phyloP scores from a whole-genome alignment of 2,888 invertebrate species.

The Fragum whitleyi region DNA sequence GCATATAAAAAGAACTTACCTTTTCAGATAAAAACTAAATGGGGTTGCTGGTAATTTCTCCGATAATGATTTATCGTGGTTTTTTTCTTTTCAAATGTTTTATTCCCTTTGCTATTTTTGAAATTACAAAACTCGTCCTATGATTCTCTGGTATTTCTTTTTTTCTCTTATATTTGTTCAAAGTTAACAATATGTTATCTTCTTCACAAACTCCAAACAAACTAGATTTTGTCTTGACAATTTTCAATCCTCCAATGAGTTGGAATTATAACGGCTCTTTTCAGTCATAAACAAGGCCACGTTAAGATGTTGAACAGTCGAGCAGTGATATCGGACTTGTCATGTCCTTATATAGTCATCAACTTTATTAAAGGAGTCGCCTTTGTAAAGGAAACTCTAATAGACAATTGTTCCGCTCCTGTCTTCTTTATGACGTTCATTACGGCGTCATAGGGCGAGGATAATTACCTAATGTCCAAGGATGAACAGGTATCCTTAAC shows the following conservation, averaged over 20 bases:
- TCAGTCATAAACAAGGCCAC: neutral
- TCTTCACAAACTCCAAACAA: neutral
- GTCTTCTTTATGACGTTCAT: constrained; percentile 10
- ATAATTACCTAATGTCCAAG: constrained; percentile 4
- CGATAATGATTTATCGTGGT: too few species aligned
- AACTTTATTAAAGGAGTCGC: constrained; percentile 9
- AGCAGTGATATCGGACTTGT: constrained; percentile 1
- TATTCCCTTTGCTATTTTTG: too few species aligned
- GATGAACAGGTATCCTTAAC: neutral
- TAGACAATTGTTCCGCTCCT: constrained; percentile 3
- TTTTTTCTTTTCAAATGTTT: too few species aligned
- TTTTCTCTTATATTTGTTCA: too few species aligned
- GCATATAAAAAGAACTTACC: too few species aligned
- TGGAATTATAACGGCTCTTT: neutral
- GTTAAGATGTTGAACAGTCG: neutral
- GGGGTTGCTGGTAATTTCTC: too few species aligned
- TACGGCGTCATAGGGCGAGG: constrained; percentile 19
- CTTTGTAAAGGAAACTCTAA: neutral
- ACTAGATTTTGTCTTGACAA: neutral
- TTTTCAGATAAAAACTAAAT: too few species aligned
- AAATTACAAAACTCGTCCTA: too few species aligned
- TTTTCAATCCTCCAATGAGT: neutral
- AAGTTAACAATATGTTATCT: too few species aligned
- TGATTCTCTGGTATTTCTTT: too few species aligned
- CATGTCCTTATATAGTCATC: neutral